phyloP scores from a whole-genome alignment of 2,113 vertebrate genomes.

The Vidua chalybeata region DNA sequence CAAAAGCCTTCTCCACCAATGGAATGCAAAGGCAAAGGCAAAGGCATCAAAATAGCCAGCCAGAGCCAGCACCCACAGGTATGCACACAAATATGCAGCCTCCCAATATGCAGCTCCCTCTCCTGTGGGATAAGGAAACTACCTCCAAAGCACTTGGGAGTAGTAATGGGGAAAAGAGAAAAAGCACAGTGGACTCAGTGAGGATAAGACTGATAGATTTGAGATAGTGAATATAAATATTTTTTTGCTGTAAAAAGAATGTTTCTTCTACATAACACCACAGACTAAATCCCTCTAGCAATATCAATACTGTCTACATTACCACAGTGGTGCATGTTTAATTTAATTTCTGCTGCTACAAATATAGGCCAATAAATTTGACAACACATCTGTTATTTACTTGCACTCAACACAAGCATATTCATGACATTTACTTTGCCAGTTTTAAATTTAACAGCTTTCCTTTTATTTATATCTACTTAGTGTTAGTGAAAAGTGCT shows the following conservation, averaged over 20 bases:
- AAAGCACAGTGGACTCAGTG: neutral
- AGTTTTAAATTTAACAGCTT: slow-evolving; percentile 62
- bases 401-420: slow-evolving; percentile 53
- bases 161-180: neutral
- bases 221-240: neutral
- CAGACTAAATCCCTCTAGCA: slow-evolving; percentile 34
- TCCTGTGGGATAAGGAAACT: neutral
- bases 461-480: slow-evolving; percentile 65
- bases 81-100: neutral
- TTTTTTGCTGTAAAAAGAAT: neutral
- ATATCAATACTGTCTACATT: slow-evolving; percentile 31
- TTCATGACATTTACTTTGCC: slow-evolving; percentile 60
- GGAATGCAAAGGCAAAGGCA: neutral
- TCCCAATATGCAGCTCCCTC: neutral
- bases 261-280: neutral
- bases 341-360: slow-evolving; percentile 53
- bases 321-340: slow-evolving; percentile 23
- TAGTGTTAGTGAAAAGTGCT: slow-evolving; percentile 43
- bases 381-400: slow-evolving; percentile 70
- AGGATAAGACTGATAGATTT: neutral
- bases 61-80: neutral
- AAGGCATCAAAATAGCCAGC: fast-evolving
- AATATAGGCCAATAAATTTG: slow-evolving; percentile 62
- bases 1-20: neutral
- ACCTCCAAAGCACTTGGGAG: neutral